Base-by-base conservation (phyloP, 2,888 invertebrate species). In the Papilio elwesi region DNA sequence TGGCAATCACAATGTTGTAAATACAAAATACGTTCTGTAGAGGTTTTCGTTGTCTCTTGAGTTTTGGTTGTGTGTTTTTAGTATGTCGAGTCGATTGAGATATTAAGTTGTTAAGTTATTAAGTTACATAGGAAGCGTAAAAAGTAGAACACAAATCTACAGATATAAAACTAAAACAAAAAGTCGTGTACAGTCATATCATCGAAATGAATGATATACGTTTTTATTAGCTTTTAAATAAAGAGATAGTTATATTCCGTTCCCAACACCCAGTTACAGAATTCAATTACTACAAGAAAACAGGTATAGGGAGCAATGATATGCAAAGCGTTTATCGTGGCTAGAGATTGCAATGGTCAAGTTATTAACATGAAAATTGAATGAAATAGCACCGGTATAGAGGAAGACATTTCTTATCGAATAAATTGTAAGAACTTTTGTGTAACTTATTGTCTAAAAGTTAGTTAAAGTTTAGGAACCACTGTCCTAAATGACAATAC, bases 331-430 rank as follows among this genome's bases (percentile, higher is more conserved):
- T 74, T 73, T 52, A 70, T 53, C 64, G 52, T 73, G 64, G 67
- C 72, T 36, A 64, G 36, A 43, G 51, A 75, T 70, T 74, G 62
- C 59, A 69, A 71, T 76, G 71, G 77, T 76, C 64, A 75, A 77
- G 76, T 71, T 74, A 81, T 83, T 82, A 79, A 78, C 81, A 82
- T 80, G 74, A 76, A 80, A 82, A 83, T 83, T 79, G 81, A 78
- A 79, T 79, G 74, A 79, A 80, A 81, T 79, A 79, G 76, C 76
- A 57, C 48, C 70, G 65, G 72, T 64, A 70, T 68, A 72, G 68
- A 70, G 69, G 73, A 71, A 70, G 68, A 65, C 74, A 74, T 77
- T 76, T 78, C 78, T 75, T 69, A 59, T 67, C 8, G 2, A 76
- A 77, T 76, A 76, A 78, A 78, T 26, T 26, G 26, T 4, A 26